Base-by-base conservation (phyloP, 92 coral and sea anemone species). In the Virgularia gustaviana region DNA sequence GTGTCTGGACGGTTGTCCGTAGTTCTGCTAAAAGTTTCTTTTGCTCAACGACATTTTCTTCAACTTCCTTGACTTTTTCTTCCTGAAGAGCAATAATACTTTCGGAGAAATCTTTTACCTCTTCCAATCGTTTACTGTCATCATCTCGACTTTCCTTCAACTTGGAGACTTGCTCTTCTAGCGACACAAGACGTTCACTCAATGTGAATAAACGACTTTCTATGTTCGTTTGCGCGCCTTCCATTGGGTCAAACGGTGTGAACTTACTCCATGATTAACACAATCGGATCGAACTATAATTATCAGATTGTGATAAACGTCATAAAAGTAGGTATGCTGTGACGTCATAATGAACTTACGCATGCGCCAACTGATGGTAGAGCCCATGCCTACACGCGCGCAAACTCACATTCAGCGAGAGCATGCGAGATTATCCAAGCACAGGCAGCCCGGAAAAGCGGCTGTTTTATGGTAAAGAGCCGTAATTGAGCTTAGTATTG, bases 61-160 rank as follows among this genome's bases (percentile, higher is more conserved):
- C 60, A 10, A 68, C 33, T 68, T 68, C 75, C 19, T 41, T 30
- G 44, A 68, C 22, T 68, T 51, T 68, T 49, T 32, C 37, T 49
- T 49, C 75, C 55, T 68, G 75, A 1, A 68, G 43, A 11, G 45
- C 22, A 27, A 35, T 47, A 33, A 68, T 35, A 45, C 51, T 49
- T 32, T 68, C 75, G 4, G 75, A 68, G 61, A 68, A 49, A 25
- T 68, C 57, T 31, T 68, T 59, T 34, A 68, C 24, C 39, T 68
- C 75, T n/a, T 68, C 60, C 75, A 68, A 25, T 9, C 61, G 55
- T 33, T 53, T 68, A 31, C 51, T 49, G 23, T 31, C 60, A 22
- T 49, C 29, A 15, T 68, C 60, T 16, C 51, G 61, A 0, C 30
- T 19, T 43, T 6, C 10, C 45, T 36, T 68, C 60, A 68, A 32